Conservation (phyloP, 2,888 invertebrate species). For the Argynnis bischoffii region DNA sequence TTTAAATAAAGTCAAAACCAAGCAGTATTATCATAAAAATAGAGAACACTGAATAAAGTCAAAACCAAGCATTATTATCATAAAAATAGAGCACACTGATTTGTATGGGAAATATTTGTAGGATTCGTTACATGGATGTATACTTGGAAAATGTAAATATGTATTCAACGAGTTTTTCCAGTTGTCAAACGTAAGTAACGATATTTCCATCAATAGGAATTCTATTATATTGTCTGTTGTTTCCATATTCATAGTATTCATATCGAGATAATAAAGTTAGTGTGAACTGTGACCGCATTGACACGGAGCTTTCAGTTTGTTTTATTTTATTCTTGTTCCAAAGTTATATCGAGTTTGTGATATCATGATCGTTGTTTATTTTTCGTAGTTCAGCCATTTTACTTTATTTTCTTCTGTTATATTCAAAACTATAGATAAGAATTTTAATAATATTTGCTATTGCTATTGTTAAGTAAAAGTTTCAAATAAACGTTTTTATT, state of each 20-base stretch:
- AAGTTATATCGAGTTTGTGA: conserved; percentile 19
- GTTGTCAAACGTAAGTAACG: not conserved
- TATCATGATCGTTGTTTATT: conserved; percentile 15
- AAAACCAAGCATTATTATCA: too few relatives aligned
- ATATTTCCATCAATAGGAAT: conserved; percentile 1
- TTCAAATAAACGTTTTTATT: not conserved
- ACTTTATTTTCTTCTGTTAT: not conserved
- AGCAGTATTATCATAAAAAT: too few relatives aligned
- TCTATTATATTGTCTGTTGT: not conserved
- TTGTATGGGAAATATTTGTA: too few relatives aligned
- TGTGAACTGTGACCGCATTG: conserved; percentile 19
- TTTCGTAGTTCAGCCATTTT: conserved; percentile 6
- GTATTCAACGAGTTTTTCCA: too few relatives aligned
- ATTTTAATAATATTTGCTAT: not conserved
- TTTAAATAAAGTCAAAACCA: too few relatives aligned
- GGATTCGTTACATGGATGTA: too few relatives aligned
- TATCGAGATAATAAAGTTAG: conserved; percentile 24
- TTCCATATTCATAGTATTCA: conserved; percentile 18
- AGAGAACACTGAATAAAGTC: too few relatives aligned
- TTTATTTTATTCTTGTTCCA: conserved; percentile 22
- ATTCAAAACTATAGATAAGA: not conserved
- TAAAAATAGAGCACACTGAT: too few relatives aligned
- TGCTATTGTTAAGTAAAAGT: not conserved
- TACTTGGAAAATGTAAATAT: too few relatives aligned
- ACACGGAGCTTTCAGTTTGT: conserved; percentile 14